Conservation (phyloP, 2,888 invertebrate species). For the Plagodis pulveraria region DNA sequence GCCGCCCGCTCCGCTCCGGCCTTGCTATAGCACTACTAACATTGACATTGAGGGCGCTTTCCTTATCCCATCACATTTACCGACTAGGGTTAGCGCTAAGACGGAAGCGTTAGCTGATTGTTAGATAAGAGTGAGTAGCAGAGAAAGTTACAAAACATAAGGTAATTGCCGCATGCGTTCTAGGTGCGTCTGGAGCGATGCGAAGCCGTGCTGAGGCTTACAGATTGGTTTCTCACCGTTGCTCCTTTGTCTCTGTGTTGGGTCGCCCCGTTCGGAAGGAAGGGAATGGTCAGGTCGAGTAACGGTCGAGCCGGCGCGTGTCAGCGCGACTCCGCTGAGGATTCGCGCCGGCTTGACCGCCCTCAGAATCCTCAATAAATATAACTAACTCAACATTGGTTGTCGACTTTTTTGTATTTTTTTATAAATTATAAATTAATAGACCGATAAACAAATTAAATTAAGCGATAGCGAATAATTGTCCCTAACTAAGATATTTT, state of each 20-base stretch:
- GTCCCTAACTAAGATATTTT: conserved; percentile 82
- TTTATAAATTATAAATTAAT: conserved; percentile 75
- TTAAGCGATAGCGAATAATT: conserved; percentile 84
- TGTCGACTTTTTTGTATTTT: conserved; percentile 82
- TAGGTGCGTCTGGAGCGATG: conserved; percentile 77
- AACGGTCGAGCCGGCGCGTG: conserved; percentile 63
- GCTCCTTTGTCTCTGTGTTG: conserved; percentile 67
- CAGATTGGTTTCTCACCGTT: conserved; percentile 82
- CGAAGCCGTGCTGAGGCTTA: conserved; percentile 82
- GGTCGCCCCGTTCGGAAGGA: conserved; percentile 71
- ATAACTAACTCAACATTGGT: conserved; percentile 72
- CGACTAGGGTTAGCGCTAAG: conserved; percentile 75
- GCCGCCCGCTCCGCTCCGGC: conserved; percentile 82
- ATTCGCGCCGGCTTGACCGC: conserved; percentile 61
- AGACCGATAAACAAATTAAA: conserved; percentile 82
- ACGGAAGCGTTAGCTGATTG: conserved; percentile 75
- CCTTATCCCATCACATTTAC: conserved; percentile 89
- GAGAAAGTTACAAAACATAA: conserved; percentile 74
- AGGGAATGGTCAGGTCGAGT: conserved; percentile 59
- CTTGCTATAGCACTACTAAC: conserved; percentile 68
- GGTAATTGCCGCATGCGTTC: conserved; percentile 70
- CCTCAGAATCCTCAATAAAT: conserved; percentile 53
- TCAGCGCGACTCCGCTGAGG: conserved; percentile 47
- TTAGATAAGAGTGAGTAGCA: conserved; percentile 76
- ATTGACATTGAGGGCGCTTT: conserved; percentile 88